phyloP scores from a whole-genome alignment of 1,140 invertebrate genomes.

The Achroia grisella region DNA sequence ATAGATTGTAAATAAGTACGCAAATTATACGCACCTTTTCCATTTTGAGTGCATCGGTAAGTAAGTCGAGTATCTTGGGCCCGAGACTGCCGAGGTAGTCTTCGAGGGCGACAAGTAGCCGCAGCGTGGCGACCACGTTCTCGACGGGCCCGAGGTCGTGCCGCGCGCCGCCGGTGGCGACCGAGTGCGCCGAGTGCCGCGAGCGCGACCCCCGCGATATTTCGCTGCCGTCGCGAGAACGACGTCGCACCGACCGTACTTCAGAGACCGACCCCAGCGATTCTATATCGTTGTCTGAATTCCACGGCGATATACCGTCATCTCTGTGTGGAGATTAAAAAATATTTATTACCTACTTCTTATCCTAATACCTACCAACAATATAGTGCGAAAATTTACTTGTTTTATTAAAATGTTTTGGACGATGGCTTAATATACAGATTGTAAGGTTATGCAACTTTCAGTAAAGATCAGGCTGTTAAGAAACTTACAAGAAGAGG shows the following conservation, averaged over 20 bases:
- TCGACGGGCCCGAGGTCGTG: conserved; percentile 42
- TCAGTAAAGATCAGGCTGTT: too few relatives aligned
- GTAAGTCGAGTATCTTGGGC: conserved; percentile 82
- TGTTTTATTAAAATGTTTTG: too few relatives aligned
- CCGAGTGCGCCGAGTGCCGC: too few relatives aligned
- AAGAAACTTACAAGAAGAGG: too few relatives aligned
- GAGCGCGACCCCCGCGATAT: conserved; percentile 17
- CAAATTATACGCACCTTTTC: conserved; percentile 77
- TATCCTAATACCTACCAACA: too few relatives aligned
- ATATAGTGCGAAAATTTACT: too few relatives aligned
- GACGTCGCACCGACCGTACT: conserved; percentile 18
- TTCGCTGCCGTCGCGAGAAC: conserved; percentile 24
- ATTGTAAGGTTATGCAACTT: too few relatives aligned
- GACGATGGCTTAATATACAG: too few relatives aligned
- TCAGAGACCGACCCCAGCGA: conserved; percentile 39
- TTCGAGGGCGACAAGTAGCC: conserved; percentile 85
- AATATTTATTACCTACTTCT: too few relatives aligned
- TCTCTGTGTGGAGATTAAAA: conserved; percentile 13
- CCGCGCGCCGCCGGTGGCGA: conserved; percentile 1
- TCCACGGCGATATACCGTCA: conserved; percentile 48
- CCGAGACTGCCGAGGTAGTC: conserved; percentile 86
- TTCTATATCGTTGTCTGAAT: conserved; percentile 37
- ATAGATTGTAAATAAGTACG: too few relatives aligned
- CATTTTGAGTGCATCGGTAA: conserved; percentile 83
- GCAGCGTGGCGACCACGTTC: conserved; percentile 80